Evolutionary conservation across 2,797 vertebrate species (phyloP).

Genomic region (Carapus acus): DNA sequence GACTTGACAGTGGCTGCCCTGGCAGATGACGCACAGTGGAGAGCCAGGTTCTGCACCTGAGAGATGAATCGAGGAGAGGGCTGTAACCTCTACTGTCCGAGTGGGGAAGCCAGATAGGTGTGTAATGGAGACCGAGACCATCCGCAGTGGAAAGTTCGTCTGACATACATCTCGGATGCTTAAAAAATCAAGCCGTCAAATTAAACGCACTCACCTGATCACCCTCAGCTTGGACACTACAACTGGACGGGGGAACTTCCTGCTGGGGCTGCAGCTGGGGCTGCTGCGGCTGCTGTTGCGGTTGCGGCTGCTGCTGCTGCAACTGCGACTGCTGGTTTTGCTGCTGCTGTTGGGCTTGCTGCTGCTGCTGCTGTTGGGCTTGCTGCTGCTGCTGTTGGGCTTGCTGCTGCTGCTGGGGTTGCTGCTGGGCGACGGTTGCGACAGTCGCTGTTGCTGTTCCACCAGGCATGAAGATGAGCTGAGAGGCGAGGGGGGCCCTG

Average conservation of each 20-base stretch:
- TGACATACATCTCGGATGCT: too few species aligned
- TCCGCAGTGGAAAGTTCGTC: neutral
- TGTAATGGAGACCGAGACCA: neutral
- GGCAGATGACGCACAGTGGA: slow-evolving; percentile 81
- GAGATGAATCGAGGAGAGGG: slow-evolving; percentile 9
- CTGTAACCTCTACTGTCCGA: slow-evolving; percentile 1
- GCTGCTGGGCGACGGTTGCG: slow-evolving; percentile 73
- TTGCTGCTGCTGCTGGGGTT: slow-evolving; percentile 55
- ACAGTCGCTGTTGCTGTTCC: slow-evolving; percentile 89
- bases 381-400: slow-evolving; percentile 54
- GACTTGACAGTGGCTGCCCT: slow-evolving; percentile 69
- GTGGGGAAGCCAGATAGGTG: neutral
- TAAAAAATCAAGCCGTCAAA: too few species aligned
- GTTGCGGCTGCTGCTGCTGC: slow-evolving; percentile 60
- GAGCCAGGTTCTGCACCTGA: slow-evolving; percentile 93
- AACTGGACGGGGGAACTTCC: slow-evolving; percentile 74
- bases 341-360: slow-evolving; percentile 62
- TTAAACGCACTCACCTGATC: slow-evolving; percentile 79
- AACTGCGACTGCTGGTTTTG: slow-evolving; percentile 63
- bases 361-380: slow-evolving; percentile 62
- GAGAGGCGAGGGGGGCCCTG: slow-evolving; percentile 86
- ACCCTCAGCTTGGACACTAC: slow-evolving; percentile 80
- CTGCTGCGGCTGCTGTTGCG: slow-evolving; percentile 68
- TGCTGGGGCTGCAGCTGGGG: slow-evolving; percentile 70
- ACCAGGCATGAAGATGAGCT: slow-evolving; percentile 98